Base-by-base conservation (phyloP, 2,797 vertebrate species). In the Champsocephalus gunnari region DNA sequence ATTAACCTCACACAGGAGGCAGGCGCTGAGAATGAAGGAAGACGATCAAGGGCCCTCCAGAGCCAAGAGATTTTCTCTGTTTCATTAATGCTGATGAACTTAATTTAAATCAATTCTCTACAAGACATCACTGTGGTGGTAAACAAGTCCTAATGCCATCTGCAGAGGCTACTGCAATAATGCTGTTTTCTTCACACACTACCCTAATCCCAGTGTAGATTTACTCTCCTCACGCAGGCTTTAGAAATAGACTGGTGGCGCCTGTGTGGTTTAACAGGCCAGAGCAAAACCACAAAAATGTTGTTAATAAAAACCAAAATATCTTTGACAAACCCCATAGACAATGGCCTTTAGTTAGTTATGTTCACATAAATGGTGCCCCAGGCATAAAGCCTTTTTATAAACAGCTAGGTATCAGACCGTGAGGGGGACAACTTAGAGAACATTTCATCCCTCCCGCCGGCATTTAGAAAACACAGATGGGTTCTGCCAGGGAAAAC, bases 31-130 rank as follows among this genome's bases (percentile, higher is more conserved):
- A 79, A 71, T 68, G 70, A 78, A 73, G 48, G 28, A 62, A 75
- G 81, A 79, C 5, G 9, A 82, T 64, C 65, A 17, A 41, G 51
- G 65, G 59, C 55, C 65, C 54, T 82, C 43, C 71, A 51, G 73
- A 80, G 81, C 76, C 71, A 71, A 80, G 58, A 76, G 73, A 87
- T 87, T 86, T 80, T 71, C 68, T 71, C 67, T 5, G 65, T 84
- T 89, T 90, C 82, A 88, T 91, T 91, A 88, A 87, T 76, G 70
- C 88, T 83, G 87, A 93, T 79, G 67, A 88, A 88, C 80, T 87
- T 90, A 82, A 92, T 91, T 92, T 69, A 86, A 86, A 91, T 93
- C 74, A 80, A 75, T 89, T 84, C 79, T 77, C 75, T 60, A 77
- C 76, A 72, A 84, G 86, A 83, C 78, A 73, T 84, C 66, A 61